These are phyloP conservation scores for Brachyistius frenatus DNA, from an alignment of 2,113 vertebrate species.

Conservation along the genomic window DNA sequence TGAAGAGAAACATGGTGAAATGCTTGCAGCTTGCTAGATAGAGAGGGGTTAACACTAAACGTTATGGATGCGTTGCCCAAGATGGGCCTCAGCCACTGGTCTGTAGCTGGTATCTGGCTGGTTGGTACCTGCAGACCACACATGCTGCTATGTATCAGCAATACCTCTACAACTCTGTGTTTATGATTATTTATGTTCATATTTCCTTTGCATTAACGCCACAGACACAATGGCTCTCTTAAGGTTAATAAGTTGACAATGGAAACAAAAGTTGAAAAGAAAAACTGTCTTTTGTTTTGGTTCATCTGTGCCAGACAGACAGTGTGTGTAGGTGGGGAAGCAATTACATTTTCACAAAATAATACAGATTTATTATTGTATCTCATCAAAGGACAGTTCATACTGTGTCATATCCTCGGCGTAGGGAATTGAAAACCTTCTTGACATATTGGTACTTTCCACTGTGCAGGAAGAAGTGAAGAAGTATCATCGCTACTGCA, in stretches of 20 bases:
- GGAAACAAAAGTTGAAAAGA: not conserved
- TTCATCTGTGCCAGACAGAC: conserved; percentile 8
- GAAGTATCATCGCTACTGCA: conserved; percentile 77
- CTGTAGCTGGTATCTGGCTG: conserved; percentile 14
- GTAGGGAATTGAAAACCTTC: conserved; percentile 7
- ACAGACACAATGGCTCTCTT: not conserved
- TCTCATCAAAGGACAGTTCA: not conserved
- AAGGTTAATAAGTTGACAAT: conserved; percentile 41
- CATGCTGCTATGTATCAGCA: conserved; percentile 29
- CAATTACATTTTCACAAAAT: conserved; percentile 15
- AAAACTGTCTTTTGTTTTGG: not conserved
- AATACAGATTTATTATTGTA: conserved; percentile 20
- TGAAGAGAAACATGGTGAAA: not conserved
- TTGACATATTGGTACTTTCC: conserved; percentile 30
- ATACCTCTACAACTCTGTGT: not conserved
- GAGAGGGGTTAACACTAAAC: conserved; percentile 4
- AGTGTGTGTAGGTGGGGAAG: conserved; percentile 6
- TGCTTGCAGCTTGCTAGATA: conserved; percentile 15
- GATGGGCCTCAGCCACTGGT: conserved; percentile 1
- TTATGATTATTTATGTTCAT: not conserved
- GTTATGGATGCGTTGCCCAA: not conserved
- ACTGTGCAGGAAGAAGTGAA: conserved; percentile 78
- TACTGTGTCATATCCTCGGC: not conserved
- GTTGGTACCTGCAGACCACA: conserved; percentile 26
- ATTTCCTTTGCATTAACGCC: conserved; percentile 7